phyloP scores from a whole-genome alignment of 2,113 vertebrate species.

The Cyphomyrus discorhynchus region DNA sequence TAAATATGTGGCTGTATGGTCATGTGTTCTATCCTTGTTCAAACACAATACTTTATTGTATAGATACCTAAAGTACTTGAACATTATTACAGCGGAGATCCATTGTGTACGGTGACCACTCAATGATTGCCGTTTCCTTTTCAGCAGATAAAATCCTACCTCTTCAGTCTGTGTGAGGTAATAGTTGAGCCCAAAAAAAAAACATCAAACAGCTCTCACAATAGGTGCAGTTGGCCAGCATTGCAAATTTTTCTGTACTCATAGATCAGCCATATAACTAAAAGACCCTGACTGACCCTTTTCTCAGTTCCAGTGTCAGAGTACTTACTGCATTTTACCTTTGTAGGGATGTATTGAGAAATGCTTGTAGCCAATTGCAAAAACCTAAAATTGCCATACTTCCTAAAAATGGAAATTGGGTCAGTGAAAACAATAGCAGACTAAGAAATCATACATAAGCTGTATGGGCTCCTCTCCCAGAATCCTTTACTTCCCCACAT shows the following conservation, averaged over 20 bases:
- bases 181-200: too few relatives aligned
- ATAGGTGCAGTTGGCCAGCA: too few relatives aligned
- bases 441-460: background rate
- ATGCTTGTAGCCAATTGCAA: background rate
- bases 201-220: too few relatives aligned
- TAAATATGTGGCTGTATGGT: background rate
- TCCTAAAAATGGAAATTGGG: background rate
- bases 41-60: background rate
- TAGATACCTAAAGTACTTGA: background rate
- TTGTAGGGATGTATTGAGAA: background rate
- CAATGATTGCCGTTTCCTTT: too few relatives aligned
- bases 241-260: background rate
- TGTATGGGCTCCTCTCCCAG: background rate
- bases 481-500: background rate
- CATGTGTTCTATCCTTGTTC: background rate
- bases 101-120: background rate
- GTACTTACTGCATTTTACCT: background rate
- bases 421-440: background rate
- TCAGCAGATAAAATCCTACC: too few relatives aligned
- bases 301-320: background rate
- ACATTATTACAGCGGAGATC: background rate
- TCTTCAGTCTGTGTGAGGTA: too few relatives aligned
- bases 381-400: background rate
- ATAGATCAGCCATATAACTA: background rate
- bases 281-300: background rate